Conservation (phyloP, 2,888 invertebrate genomes). For the Limnephilus auricula region DNA sequence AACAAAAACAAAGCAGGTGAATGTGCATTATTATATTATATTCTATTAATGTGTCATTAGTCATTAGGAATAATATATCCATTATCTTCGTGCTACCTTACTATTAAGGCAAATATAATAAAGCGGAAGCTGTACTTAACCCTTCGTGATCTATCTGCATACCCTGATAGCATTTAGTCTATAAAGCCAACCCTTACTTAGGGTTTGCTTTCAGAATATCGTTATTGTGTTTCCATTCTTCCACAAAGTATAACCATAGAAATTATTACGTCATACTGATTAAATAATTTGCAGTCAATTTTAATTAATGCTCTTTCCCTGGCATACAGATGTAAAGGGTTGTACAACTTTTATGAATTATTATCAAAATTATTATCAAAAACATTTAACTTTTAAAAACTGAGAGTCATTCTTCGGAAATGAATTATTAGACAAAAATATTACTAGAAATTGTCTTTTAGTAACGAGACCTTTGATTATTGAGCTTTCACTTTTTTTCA, state of each 20-base stretch:
- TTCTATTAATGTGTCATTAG: background rate
- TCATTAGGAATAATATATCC: background rate
- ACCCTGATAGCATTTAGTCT: background rate
- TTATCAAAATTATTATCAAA: background rate
- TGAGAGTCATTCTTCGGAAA: too few species aligned
- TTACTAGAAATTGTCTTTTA: too few species aligned
- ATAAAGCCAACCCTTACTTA: background rate
- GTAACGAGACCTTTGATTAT: too few species aligned
- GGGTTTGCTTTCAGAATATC: background rate
- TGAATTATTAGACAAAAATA: too few species aligned
- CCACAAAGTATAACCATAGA: background rate
- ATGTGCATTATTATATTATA: too few species aligned
- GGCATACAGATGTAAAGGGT: background rate
- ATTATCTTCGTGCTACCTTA: background rate
- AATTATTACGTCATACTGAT: background rate
- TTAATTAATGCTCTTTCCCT: background rate
- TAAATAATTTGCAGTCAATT: background rate
- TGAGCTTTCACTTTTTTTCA: too few species aligned
- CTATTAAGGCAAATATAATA: background rate
- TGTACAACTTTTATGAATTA: background rate
- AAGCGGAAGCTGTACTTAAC: background rate
- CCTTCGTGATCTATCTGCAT: background rate
- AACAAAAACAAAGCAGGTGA: too few species aligned
- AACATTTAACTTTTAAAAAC: too few species aligned
- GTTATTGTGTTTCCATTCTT: background rate